Evolutionary conservation across 2,113 vertebrate species (phyloP), one percentile per base, ranked within the genome.

Genomic region (Tachuris rubrigastra): DNA sequence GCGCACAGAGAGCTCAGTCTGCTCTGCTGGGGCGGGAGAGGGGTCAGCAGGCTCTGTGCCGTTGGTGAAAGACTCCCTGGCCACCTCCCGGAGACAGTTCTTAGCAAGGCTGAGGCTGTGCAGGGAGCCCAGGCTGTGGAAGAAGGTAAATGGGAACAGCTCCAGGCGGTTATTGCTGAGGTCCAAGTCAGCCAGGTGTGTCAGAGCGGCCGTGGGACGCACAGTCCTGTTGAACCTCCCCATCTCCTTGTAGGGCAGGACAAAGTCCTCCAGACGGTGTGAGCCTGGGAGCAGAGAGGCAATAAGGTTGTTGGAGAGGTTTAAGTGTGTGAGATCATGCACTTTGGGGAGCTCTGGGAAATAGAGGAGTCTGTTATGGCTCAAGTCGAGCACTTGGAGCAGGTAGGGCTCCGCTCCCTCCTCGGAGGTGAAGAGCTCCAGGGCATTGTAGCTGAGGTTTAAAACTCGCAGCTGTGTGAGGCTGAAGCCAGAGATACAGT

Each of bases 231-330:
- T 96, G 33, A 79, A 92, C 37, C 47, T 79, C 42, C 25, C 90
- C 81, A 98, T 90, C 33, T 97, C 97, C 86, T 79, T 21, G 67
- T 98, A 98, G 72, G 66, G 97, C 75, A 85, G 91, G 12, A 84
- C 76, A 9, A 75, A 92, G 42, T 93, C 89, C 11, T 74, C 80
- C 19, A 93, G 94, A 25, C 16, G n/a, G 39, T 5, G 35, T 4
- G 58, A 74, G 67, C 84, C 74, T 73, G 94, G 92, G 75, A 95
- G 79, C 74, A 98, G 93, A 37, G 95, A 90, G 37, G 93, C 91
- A 14, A 99, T 80, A 25, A 92, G 81, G 71, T 98, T 99, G 94
- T 97, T 96, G 85, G 98, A 98, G 81, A 99, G 97, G 93, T 99
- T 96, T 71, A 99, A 93, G 91, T 98, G 97, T 53, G 71, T 96